A percentile compares a stretch with the other conserved stretches of the same genome.
phyloP scores from a whole-genome alignment of 53 echinoderm and acorn worm species.

The Hippasteria phrygiana region DNA sequence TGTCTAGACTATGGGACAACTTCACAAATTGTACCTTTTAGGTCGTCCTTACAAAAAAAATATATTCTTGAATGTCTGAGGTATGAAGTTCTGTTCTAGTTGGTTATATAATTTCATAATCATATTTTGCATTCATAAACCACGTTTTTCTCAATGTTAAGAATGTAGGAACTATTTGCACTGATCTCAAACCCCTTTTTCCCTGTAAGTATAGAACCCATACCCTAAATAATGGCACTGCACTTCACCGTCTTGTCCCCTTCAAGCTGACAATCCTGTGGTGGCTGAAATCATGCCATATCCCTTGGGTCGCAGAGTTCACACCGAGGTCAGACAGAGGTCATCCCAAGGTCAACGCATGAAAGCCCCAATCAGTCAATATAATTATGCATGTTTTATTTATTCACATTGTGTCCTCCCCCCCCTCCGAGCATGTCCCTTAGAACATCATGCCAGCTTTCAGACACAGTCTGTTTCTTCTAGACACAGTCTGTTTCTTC shows the following conservation, averaged over 20 bases:
- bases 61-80: not conserved
- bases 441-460: constrained; percentile 9
- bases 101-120: not conserved
- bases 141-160: not conserved
- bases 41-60: not conserved
- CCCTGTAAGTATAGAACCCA: not conserved
- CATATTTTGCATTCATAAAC: not conserved
- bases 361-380: constrained; percentile 18
- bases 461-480: too few species aligned
- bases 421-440: constrained; percentile 40
- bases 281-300: not conserved
- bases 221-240: not conserved
- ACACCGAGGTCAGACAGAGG: constrained; percentile 12
- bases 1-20: too few species aligned
- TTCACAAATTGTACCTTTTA: too few species aligned
- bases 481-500: too few species aligned
- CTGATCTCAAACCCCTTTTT: not conserved
- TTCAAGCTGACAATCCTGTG: not conserved
- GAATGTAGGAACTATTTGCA: not conserved
- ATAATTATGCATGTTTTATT: constrained; percentile 11
- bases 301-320: not conserved
- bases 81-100: not conserved
- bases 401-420: not conserved
- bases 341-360: constrained; percentile 51
- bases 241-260: not conserved